phyloP scores from a whole-genome alignment of 1,140 invertebrate genomes.

The Tetramorium simillimum region DNA sequence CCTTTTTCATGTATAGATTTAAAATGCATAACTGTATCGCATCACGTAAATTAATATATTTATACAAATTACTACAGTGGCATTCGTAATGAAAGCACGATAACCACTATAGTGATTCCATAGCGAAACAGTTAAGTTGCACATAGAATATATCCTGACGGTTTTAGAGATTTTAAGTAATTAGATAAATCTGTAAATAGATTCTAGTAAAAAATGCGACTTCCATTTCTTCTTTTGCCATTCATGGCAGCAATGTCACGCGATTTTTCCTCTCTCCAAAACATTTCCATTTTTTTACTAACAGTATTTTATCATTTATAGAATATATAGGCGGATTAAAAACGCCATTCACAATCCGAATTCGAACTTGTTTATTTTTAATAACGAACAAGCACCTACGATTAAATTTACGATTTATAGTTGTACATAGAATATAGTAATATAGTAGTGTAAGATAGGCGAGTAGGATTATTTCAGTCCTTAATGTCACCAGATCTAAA shows the following conservation, averaged over 20 bases:
- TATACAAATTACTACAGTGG: conserved; percentile 9
- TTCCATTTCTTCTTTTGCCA: background rate
- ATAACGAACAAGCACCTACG: background rate
- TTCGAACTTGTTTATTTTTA: background rate
- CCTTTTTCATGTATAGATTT: conserved; percentile 2
- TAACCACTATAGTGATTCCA: background rate
- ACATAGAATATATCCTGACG: background rate
- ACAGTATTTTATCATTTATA: background rate
- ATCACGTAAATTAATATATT: conserved; percentile 22
- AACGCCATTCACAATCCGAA: background rate
- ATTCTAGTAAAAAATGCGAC: background rate
- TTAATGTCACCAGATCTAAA: too few species aligned
- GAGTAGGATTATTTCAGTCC: too few species aligned
- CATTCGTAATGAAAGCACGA: background rate
- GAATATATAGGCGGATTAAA: background rate
- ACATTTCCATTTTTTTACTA: background rate
- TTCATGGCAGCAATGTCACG: background rate
- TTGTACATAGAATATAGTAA: background rate
- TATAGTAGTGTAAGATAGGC: too few species aligned
- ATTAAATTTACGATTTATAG: conserved; percentile 6
- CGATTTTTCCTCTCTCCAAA: background rate
- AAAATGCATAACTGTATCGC: conserved; percentile 3
- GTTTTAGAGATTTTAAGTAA: conserved; percentile 10
- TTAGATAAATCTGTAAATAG: conserved; percentile 34
- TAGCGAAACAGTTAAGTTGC: background rate